Evolutionary conservation across 2,113 vertebrate genomes (phyloP).

Genomic region (Pomatostomus ruficeps): DNA sequence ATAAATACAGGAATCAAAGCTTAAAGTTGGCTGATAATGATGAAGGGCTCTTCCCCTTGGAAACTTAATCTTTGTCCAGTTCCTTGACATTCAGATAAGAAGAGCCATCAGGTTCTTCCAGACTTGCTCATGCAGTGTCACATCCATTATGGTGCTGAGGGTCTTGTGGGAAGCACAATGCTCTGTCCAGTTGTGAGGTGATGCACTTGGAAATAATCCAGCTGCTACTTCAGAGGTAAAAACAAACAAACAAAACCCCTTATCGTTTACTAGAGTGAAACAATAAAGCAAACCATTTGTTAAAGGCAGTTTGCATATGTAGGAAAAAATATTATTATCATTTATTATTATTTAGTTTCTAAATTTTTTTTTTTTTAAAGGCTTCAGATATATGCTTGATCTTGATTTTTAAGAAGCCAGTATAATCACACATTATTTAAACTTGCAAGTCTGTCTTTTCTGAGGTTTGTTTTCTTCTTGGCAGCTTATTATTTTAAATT

Average conservation of each 20-base stretch:
- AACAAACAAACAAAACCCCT: background rate
- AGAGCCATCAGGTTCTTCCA: background rate
- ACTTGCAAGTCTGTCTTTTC: background rate
- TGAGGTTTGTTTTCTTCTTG: background rate
- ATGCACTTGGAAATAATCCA: background rate
- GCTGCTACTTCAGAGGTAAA: background rate
- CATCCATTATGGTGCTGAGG: background rate
- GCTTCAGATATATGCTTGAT: background rate
- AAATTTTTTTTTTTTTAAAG: background rate
- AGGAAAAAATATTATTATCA: background rate
- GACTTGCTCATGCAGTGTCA: background rate
- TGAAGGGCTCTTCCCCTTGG: background rate
- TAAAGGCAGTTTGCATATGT: background rate
- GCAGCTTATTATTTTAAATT: conserved; percentile 3
- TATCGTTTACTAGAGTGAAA: background rate
- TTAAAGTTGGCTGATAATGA: conserved; percentile 27
- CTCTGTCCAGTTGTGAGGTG: background rate
- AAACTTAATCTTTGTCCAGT: conserved; percentile 35
- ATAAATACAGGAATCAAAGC: conserved; percentile 58
- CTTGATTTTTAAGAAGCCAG: background rate
- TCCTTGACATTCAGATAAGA: conserved; percentile 2
- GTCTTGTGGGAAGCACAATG: background rate
- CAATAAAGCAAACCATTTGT: background rate
- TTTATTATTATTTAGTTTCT: too few relatives aligned
- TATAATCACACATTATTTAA: conserved; percentile 35